phyloP scores from a whole-genome alignment of 2,797 vertebrate species.

The Clarias platycephalus region DNA sequence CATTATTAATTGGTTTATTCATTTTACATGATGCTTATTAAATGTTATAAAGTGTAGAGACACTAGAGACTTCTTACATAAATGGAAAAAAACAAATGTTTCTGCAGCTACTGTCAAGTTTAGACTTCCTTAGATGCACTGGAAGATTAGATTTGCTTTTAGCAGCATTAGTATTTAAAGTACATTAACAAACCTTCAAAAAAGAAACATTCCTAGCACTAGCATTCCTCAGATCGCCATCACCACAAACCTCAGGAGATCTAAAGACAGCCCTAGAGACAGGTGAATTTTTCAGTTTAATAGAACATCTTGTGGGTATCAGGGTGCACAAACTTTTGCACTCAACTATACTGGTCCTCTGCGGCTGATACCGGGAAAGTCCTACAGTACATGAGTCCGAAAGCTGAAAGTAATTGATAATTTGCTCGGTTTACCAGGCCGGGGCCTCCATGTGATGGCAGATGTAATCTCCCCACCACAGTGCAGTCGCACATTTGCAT shows the following conservation, averaged over 20 bases:
- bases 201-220: background rate
- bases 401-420: slow-evolving; percentile 27
- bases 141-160: background rate
- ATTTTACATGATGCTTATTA: background rate
- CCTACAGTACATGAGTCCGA: background rate
- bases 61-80: background rate
- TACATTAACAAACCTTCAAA: slow-evolving; percentile 4
- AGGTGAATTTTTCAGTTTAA: background rate
- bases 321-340: background rate
- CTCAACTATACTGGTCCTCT: background rate
- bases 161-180: background rate
- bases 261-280: background rate
- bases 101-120: background rate
- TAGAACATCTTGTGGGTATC: background rate
- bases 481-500: slow-evolving; percentile 11
- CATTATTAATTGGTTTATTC: background rate
- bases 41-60: background rate
- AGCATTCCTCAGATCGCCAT: background rate
- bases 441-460: background rate
- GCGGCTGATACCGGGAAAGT: background rate
- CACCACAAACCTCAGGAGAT: background rate
- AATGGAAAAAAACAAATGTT: background rate
- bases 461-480: slow-evolving; percentile 10
- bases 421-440: background rate
- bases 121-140: background rate